phyloP scores from a whole-genome alignment of 2,113 vertebrate species.

The Lutjanus erythropterus region DNA sequence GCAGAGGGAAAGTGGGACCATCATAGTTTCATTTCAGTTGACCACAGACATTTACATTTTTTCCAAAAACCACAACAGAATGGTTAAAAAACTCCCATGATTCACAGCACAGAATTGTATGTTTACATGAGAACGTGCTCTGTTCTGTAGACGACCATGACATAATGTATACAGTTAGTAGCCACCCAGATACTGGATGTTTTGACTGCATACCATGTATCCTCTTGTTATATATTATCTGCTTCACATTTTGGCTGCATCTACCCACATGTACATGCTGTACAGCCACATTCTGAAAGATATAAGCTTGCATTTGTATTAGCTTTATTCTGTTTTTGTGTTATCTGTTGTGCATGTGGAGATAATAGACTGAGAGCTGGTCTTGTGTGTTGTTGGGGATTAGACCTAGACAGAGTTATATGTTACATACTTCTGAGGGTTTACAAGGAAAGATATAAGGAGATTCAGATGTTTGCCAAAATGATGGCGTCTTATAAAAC shows the following conservation, averaged over 20 bases:
- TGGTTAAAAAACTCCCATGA: background rate
- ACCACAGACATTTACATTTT: background rate
- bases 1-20: background rate
- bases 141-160: constrained; percentile 43
- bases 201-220: constrained; percentile 42
- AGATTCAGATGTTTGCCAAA: background rate
- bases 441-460: background rate
- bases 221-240: constrained; percentile 30
- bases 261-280: background rate
- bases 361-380: constrained; percentile 36
- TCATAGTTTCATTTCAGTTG: background rate
- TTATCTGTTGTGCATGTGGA: constrained; percentile 19
- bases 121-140: constrained; percentile 43
- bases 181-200: constrained; percentile 32
- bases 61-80: background rate
- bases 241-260: constrained; percentile 14
- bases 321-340: constrained; percentile 1
- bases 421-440: background rate
- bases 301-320: constrained; percentile 8
- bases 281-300: background rate
- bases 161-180: constrained; percentile 48
- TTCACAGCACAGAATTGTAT: constrained; percentile 8
- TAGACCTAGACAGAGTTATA: constrained; percentile 21
- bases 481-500: no score
- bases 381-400: constrained; percentile 47